Evolutionary conservation across 1,140 invertebrate genomes (phyloP).

Genomic region (Eufriesea mexicana): DNA sequence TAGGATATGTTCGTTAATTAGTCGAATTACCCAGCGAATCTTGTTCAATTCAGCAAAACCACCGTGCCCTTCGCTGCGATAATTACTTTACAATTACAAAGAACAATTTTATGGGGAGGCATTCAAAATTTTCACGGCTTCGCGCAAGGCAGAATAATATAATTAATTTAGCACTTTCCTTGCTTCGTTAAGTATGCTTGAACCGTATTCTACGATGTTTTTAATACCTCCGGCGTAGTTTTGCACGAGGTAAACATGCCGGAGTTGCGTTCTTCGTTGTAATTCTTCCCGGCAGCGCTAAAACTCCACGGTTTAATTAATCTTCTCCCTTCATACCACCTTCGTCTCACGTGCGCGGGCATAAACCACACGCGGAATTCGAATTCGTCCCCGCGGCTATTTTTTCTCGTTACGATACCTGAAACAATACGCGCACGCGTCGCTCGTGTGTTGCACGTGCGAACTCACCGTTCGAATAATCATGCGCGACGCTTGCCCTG

Average conservation of each 20-base stretch:
- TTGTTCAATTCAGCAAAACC: too few species aligned
- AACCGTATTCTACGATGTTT: neutral
- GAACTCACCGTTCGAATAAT: constrained; percentile 8
- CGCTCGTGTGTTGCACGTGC: neutral
- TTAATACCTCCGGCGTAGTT: neutral
- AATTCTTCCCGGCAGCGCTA: constrained; percentile 2
- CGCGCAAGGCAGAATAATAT: too few species aligned
- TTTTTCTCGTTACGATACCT: constrained; percentile 4
- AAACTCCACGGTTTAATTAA: constrained; percentile 31
- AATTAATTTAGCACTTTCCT: too few species aligned
- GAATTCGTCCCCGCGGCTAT: constrained; percentile 9
- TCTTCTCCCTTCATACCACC: neutral
- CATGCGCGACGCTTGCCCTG: neutral
- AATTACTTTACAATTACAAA: too few species aligned
- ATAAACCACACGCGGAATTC: constrained; percentile 13
- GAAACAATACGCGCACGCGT: constrained; percentile 9
- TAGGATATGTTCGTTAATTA: too few species aligned
- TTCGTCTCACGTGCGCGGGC: constrained; percentile 2
- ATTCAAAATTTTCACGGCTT: neutral
- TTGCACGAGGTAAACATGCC: neutral
- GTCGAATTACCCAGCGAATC: too few species aligned
- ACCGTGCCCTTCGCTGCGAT: too few species aligned
- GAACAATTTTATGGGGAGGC: too few species aligned
- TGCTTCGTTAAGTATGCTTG: too few species aligned
- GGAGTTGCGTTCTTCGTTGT: neutral